Evolutionary conservation across 2,888 invertebrate genomes (phyloP).

Genomic region (Monopis laevigella): DNA sequence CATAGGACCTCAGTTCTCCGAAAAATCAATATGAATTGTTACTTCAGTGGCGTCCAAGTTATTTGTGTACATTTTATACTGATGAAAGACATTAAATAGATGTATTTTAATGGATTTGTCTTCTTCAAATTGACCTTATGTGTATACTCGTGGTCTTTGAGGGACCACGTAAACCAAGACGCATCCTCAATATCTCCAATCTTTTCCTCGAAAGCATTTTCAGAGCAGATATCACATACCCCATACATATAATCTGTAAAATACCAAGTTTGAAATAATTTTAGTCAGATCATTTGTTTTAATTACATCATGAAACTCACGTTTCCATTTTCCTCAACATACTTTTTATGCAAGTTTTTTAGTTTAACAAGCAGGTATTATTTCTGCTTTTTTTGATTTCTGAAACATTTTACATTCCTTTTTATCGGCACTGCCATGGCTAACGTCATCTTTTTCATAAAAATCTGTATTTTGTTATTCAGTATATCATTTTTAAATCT

Average conservation of each 20-base stretch:
- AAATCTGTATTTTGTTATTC: neutral
- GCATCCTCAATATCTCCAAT: constrained; percentile 11
- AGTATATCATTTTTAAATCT: constrained; percentile 2
- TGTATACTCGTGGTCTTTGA: constrained; percentile 17
- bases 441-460: constrained; percentile 8
- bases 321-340: constrained; percentile 13
- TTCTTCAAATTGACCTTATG: constrained; percentile 10
- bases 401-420: constrained; percentile 2
- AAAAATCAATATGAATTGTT: constrained; percentile 7
- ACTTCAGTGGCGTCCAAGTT: neutral
- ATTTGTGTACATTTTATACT: constrained; percentile 14
- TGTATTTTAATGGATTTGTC: constrained; percentile 16
- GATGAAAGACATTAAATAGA: constrained; percentile 10
- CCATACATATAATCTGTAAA: constrained; percentile 17
- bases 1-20: constrained; percentile 10
- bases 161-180: constrained; percentile 17
- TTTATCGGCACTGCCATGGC: constrained; percentile 2
- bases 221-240: constrained; percentile 15
- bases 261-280: constrained; percentile 14
- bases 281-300: constrained; percentile 15
- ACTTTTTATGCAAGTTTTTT: constrained; percentile 15
- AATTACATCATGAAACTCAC: constrained; percentile 16
- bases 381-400: constrained; percentile 11
- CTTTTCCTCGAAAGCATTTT: constrained; percentile 11
- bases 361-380: constrained; percentile 15